phyloP scores from a whole-genome alignment of 2,113 vertebrate species.

The Cyprinus carpio region DNA sequence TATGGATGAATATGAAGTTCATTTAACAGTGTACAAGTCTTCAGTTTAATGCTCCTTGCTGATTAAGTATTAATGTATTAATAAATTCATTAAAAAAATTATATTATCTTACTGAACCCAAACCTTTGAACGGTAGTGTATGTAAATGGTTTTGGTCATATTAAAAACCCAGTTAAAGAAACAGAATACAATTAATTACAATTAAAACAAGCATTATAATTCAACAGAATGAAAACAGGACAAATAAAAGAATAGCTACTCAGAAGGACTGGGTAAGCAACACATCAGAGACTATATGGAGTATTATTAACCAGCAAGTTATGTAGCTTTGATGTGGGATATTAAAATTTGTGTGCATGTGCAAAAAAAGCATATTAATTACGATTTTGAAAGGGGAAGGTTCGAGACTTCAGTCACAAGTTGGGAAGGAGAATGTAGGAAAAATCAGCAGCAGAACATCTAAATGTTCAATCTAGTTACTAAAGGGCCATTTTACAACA shows the following conservation, averaged over 20 bases:
- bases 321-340: not conserved
- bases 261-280: not conserved
- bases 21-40: not conserved
- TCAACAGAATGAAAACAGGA: not conserved
- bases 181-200: not conserved
- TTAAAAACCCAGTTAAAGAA: not conserved
- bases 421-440: not conserved
- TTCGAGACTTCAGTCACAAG: not conserved
- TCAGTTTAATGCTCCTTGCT: not conserved
- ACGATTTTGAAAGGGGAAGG: not conserved
- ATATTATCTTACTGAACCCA: not conserved
- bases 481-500: conserved; percentile 11
- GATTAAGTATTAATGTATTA: not conserved
- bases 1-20: not conserved
- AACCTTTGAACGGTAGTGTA: not conserved
- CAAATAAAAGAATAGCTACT: not conserved
- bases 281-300: not conserved
- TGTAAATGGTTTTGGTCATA: not conserved
- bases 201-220: not conserved
- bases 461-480: not conserved
- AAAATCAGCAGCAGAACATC: not conserved
- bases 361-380: conserved; percentile 1
- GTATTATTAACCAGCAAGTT: not conserved
- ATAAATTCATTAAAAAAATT: too few relatives aligned
- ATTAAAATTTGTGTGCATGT: not conserved